phyloP scores from a whole-genome alignment of 92 coral and sea anemone genomes.

The Paramuricea clavata region DNA sequence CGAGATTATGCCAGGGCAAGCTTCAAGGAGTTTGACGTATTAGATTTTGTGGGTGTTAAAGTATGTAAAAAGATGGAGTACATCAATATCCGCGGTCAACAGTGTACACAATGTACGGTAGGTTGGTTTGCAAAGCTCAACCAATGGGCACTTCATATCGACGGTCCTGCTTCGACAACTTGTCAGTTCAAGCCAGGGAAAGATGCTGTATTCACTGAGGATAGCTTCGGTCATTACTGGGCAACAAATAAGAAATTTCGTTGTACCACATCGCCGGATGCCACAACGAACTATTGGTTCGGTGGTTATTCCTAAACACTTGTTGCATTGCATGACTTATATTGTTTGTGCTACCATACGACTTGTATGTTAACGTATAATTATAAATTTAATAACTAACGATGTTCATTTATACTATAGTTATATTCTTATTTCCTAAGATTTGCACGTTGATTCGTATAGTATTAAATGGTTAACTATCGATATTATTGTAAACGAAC shows the following conservation, averaged over 20 bases:
- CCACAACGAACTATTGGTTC: conserved; percentile 24
- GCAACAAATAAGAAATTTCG: conserved; percentile 4
- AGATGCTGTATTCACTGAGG: conserved; percentile 7
- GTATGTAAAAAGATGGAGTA: conserved; percentile 21
- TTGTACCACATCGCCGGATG: neutral
- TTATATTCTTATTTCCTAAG: too few relatives aligned
- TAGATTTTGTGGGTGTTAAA: neutral
- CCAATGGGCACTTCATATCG: neutral
- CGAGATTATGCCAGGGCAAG: conserved; percentile 31
- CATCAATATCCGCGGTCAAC: conserved; percentile 18
- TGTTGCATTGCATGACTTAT: too few relatives aligned
- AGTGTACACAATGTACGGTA: neutral
- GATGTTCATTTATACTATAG: too few relatives aligned
- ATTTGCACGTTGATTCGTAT: too few relatives aligned
- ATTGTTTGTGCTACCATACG: too few relatives aligned
- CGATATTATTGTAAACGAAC: too few relatives aligned
- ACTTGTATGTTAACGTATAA: too few relatives aligned
- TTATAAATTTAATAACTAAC: too few relatives aligned
- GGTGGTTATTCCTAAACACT: neutral
- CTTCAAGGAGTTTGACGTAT: neutral
- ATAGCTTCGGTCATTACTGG: conserved; percentile 22
- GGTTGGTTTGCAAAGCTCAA: conserved; percentile 3
- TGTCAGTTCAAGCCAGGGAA: neutral
- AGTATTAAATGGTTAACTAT: too few relatives aligned
- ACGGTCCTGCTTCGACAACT: neutral